phyloP scores from a whole-genome alignment of 2,888 invertebrate genomes.

The Poecilus cupreus region DNA sequence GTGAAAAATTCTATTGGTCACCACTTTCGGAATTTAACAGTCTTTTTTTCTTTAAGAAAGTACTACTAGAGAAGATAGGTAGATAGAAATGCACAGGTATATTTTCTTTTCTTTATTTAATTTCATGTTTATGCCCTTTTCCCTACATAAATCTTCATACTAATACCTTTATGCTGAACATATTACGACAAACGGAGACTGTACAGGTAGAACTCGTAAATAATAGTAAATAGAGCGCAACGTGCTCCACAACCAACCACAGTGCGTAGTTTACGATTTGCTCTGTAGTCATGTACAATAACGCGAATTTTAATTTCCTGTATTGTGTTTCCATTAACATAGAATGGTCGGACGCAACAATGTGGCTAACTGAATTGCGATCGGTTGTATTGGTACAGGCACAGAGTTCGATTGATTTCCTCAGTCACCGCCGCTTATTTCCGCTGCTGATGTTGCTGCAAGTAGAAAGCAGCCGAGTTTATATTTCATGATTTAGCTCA shows the following conservation, averaged over 20 bases:
- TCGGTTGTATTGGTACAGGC: constrained; percentile 7
- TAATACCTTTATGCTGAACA: background rate
- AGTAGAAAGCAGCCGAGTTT: too few relatives aligned
- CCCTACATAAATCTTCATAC: too few relatives aligned
- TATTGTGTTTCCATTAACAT: constrained; percentile 69
- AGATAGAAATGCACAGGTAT: too few relatives aligned
- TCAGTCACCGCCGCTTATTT: constrained; percentile 10
- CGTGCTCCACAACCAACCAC: background rate
- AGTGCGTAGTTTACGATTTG: constrained; percentile 6
- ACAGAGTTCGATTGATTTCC: constrained; percentile 45
- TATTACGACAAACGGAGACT: background rate
- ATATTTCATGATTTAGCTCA: too few relatives aligned
- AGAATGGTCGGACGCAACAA: constrained; percentile 25
- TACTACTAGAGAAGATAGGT: too few relatives aligned
- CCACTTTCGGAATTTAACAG: too few relatives aligned
- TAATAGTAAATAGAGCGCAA: constrained; percentile 13
- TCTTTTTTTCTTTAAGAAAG: too few relatives aligned
- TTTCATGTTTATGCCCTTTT: too few relatives aligned
- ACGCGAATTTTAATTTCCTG: constrained; percentile 72
- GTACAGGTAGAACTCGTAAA: background rate
- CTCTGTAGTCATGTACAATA: constrained; percentile 30
- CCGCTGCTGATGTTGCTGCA: constrained; percentile 25
- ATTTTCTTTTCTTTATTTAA: too few relatives aligned
- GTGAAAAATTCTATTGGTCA: too few relatives aligned
- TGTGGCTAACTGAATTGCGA: constrained; percentile 45